Percentiles rank a stretch among this genome's conserved stretches.
Conservation (phyloP, 2,797 vertebrate genomes). For the Crocidura indochinensis region DNA sequence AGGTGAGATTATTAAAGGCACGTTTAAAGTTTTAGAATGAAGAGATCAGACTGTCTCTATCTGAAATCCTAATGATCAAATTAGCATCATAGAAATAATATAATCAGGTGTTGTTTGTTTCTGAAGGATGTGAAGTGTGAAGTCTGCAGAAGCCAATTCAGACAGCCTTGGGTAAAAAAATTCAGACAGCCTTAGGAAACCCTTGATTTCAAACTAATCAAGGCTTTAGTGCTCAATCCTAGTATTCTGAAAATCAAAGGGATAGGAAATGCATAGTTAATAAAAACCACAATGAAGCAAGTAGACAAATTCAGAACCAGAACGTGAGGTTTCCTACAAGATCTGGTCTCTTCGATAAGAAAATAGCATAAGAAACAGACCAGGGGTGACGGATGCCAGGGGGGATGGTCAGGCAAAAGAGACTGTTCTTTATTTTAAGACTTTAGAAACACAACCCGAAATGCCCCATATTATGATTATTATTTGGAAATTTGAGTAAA, state of each 20-base stretch:
- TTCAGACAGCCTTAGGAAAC: background rate
- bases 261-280: background rate
- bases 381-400: too few species aligned
- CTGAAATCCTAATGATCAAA: constrained; percentile 44
- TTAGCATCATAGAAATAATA: constrained; percentile 16
- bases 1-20: constrained; percentile 24
- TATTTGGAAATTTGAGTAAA: constrained; percentile 49
- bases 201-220: background rate
- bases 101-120: background rate
- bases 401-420: background rate
- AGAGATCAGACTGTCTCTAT: background rate
- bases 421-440: constrained; percentile 25
- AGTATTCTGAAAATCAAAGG: constrained; percentile 6
- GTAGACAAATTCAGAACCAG: constrained; percentile 17
- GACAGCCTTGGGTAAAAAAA: background rate
- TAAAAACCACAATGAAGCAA: constrained; percentile 11
- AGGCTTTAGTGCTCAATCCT: constrained; percentile 36
- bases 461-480: background rate
- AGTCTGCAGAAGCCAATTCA: background rate
- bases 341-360: constrained; percentile 4
- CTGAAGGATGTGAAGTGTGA: background rate
- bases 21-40: constrained; percentile 40
- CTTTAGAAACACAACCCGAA: constrained; percentile 38
- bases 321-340: background rate
- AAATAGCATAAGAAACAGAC: background rate